Conservation (phyloP, 1,140 invertebrate species). For the Meloidogyne chitwoodi region DNA sequence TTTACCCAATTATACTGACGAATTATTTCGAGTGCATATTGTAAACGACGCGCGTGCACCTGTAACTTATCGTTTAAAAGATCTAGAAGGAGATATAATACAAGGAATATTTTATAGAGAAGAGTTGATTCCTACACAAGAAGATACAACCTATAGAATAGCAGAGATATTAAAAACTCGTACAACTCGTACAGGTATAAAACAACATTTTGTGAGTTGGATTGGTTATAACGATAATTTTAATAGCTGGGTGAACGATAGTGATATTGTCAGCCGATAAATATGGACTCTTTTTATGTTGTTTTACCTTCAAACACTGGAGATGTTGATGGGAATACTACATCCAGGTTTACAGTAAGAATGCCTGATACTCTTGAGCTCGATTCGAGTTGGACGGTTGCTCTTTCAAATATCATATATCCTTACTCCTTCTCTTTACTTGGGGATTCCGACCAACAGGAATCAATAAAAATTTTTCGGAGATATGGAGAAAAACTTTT, state of each 20-base stretch:
- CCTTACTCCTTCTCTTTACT: constrained; percentile 14
- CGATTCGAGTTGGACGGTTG: constrained; percentile 17
- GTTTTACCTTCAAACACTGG: not conserved
- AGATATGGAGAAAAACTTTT: not conserved
- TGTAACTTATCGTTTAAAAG: not conserved
- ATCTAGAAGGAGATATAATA: not conserved
- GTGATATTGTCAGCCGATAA: not conserved
- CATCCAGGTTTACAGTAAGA: not conserved
- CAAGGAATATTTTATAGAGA: constrained; percentile 21
- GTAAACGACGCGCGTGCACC: not conserved
- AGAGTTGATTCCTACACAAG: not conserved
- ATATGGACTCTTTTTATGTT: not conserved
- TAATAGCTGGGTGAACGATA: constrained; percentile 17
- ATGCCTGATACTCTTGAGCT: constrained; percentile 18
- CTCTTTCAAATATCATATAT: constrained; percentile 18
- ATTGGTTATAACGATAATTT: not conserved
- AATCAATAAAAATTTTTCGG: not conserved
- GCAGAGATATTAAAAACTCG: not conserved
- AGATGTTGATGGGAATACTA: not conserved
- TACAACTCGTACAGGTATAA: not conserved
- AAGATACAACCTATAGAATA: constrained; percentile 9
- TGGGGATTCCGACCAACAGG: not conserved
- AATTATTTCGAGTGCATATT: not conserved
- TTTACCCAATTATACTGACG: constrained; percentile 1
- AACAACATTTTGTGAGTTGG: constrained; percentile 18